Conservation (phyloP, 1,140 invertebrate genomes). For the Platyscapa corneri region DNA sequence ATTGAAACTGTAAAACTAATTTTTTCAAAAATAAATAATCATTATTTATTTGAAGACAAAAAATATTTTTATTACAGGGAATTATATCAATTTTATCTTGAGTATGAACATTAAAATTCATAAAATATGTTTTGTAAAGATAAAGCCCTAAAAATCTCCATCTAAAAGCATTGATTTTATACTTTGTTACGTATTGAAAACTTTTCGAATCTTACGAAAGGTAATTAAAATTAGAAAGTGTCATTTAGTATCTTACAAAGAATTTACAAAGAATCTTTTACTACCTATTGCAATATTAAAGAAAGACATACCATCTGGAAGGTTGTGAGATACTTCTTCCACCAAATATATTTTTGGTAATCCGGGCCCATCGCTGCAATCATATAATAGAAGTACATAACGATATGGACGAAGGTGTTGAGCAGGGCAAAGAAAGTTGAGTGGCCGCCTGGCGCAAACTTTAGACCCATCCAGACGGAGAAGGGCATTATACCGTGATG, state of each 20-base stretch:
- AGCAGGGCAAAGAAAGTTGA: slow-evolving; percentile 93
- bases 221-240: too few relatives aligned
- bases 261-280: neutral
- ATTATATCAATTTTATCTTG: neutral
- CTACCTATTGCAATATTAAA: neutral
- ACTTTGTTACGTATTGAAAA: too few relatives aligned
- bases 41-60: neutral
- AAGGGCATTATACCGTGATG: slow-evolving; percentile 97
- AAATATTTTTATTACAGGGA: neutral
- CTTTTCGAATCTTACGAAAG: too few relatives aligned
- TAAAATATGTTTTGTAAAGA: neutral
- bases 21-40: neutral
- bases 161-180: too few relatives aligned
- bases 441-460: slow-evolving; percentile 95
- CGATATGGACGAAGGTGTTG: slow-evolving; percentile 94
- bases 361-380: slow-evolving; percentile 91
- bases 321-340: slow-evolving; percentile 95
- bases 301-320: slow-evolving; percentile 87
- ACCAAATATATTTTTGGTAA: slow-evolving; percentile 94
- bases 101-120: neutral
- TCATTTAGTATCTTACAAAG: too few relatives aligned
- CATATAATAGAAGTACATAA: slow-evolving; percentile 97
- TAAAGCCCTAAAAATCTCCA: neutral
- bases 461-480: slow-evolving; percentile 96
- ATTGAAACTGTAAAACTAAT: neutral